These are phyloP conservation scores for Uropetala carovei DNA, from an alignment of 2,888 invertebrate species.

Conservation along the genomic window DNA sequence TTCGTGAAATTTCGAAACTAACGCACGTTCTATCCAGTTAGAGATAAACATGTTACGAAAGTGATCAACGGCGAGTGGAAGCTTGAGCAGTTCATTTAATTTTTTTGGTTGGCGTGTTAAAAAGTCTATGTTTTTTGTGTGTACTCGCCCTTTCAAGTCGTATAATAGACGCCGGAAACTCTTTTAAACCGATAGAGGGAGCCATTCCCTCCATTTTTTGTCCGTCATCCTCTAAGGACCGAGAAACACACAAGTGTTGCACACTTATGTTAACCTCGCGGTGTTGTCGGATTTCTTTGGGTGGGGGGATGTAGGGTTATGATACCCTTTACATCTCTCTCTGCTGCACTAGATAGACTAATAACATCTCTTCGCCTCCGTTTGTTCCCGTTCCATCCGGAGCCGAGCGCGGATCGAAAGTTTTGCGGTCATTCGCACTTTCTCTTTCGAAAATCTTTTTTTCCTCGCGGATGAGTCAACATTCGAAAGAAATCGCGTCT, in stretches of 20 bases:
- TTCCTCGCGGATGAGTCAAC: conserved; percentile 50
- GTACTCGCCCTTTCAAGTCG: background rate
- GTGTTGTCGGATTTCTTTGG: conserved; percentile 26
- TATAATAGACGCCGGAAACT: conserved; percentile 14
- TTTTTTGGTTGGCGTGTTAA: too few species aligned
- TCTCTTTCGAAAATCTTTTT: conserved; percentile 6
- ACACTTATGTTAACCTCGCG: conserved; percentile 31
- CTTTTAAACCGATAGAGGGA: background rate
- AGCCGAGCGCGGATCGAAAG: background rate
- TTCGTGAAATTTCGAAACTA: too few species aligned
- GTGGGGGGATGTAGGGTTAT: background rate
- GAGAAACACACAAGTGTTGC: conserved; percentile 13
- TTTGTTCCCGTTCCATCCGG: background rate
- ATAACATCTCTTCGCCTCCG: background rate
- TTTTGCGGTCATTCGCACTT: conserved; percentile 39
- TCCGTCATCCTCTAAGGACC: background rate
- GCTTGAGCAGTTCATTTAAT: too few species aligned
- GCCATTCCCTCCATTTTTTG: background rate
- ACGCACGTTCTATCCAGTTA: too few species aligned
- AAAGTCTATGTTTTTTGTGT: too few species aligned
- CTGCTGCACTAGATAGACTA: too few species aligned
- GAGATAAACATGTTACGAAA: too few species aligned
- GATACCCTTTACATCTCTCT: too few species aligned
- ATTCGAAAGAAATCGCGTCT: conserved; percentile 45
- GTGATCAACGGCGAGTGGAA: too few species aligned